Percentiles rank a stretch among this genome's conserved stretches.
phyloP scores from a whole-genome alignment of 2,113 vertebrate species.

The Monopterus albus region DNA sequence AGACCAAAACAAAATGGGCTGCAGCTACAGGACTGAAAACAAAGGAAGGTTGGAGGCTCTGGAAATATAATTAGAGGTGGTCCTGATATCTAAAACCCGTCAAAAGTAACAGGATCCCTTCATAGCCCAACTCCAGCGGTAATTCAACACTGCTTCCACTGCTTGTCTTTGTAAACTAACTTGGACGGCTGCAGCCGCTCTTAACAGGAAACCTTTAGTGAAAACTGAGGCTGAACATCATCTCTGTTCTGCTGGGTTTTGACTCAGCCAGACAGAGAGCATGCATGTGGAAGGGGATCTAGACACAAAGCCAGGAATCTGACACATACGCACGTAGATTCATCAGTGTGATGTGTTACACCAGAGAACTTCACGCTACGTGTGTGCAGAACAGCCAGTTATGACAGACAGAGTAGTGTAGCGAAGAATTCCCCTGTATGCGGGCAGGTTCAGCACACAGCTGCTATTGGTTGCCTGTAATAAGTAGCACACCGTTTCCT shows the following conservation, averaged over 20 bases:
- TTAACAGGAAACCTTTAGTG: constrained; percentile 37
- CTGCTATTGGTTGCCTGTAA: constrained; percentile 59
- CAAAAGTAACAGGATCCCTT: constrained; percentile 69
- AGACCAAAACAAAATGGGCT: constrained; percentile 8
- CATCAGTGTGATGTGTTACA: constrained; percentile 27
- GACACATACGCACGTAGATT: too few relatives aligned
- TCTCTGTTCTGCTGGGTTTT: constrained; percentile 30
- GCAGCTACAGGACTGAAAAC: constrained; percentile 24
- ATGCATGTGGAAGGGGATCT: constrained; percentile 83
- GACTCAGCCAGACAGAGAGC: constrained; percentile 53
- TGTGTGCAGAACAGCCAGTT: constrained; percentile 5
- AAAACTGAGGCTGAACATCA: constrained; percentile 41
- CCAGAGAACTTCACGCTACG: not conserved
- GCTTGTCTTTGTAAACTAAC: constrained; percentile 13
- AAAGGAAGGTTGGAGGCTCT: constrained; percentile 63
- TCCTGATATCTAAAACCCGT: constrained; percentile 68
- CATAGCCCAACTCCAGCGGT: constrained; percentile 45
- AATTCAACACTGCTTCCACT: constrained; percentile 61
- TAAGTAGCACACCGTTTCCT: constrained; percentile 73
- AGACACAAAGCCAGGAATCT: constrained; percentile 82
- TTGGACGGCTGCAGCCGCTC: constrained; percentile 20
- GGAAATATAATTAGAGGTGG: constrained; percentile 71
- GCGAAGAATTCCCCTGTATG: constrained; percentile 28
- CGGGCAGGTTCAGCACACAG: constrained; percentile 51
- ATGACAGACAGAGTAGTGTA: constrained; percentile 25